Base-by-base conservation (phyloP, 92 coral and sea anemone genomes). In the Meandrina meandrites region DNA sequence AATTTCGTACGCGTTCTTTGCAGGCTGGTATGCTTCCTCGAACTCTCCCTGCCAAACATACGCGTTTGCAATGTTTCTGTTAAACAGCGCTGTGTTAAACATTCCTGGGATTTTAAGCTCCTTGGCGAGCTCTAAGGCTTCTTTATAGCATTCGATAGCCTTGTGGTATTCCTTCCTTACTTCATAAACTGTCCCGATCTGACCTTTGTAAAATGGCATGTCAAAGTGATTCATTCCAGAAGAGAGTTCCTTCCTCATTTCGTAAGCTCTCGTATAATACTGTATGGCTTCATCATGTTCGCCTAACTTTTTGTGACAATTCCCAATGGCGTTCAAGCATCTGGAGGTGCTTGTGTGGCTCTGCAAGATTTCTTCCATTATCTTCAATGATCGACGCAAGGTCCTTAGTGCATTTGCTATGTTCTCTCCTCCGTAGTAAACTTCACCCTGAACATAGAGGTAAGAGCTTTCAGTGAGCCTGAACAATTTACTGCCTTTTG, bases 41-140 rank as follows among this genome's bases (percentile, higher is more conserved):
- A 70, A 86, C 18, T 86, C 86, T 35, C 50, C 74, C 0, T 86
- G 69, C 76, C 80, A 89, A 15, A 81, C 81, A 50, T 81, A 86
- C 1, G 90, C 67, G 77, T 89, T 89, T 17, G 90, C 91, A 74
- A 92, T 89, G 89, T 92, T 92, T 67, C 94, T 48, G 51, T 92
- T 81, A 51, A 48, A 92, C 10, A 83, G 64, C 8, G 94, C 94
- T 15, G 92, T 89, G 74, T 78, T 53, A n/a, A 54, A 5, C 27
- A 81, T 62, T 32, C 92, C 94, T 8, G 78, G 76, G 19, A 89
- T 87, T 74, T 86, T 79, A 21, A 92, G 88, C 62, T 86, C 83
- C 58, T 71, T 89, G n/a, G 90, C 91, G 56, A 92, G 79, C 32
- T 89, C 87, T 37, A 91, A 36, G 3, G 94, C 94, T 64, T 89